Evolutionary conservation across 2,113 vertebrate species (phyloP).

Genomic region (Orthochromis malagaraziensis): DNA sequence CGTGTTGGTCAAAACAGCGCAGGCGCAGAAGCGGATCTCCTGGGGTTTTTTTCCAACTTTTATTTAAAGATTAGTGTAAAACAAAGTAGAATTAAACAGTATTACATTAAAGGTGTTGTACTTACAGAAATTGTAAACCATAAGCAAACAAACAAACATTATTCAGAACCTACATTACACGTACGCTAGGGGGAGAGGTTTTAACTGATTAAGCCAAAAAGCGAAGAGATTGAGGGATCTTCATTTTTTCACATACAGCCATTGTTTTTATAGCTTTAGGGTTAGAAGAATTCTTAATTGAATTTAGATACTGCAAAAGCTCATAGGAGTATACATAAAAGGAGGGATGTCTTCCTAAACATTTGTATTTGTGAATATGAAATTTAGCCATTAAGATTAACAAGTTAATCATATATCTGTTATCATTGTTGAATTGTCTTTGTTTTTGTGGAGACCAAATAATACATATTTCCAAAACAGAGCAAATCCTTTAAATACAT

Average conservation of each 20-base stretch:
- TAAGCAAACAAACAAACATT: neutral
- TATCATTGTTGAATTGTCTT: neutral
- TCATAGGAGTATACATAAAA: neutral
- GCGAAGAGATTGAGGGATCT: neutral
- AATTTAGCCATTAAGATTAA: neutral
- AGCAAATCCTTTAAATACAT: neutral
- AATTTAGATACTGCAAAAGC: neutral
- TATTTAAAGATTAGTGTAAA: neutral
- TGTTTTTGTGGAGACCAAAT: neutral
- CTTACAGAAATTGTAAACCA: neutral
- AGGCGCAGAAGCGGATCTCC: neutral
- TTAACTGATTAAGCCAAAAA: neutral
- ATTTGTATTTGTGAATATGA: neutral
- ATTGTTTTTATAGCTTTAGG: neutral
- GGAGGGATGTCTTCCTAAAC: neutral
- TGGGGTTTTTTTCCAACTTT: accelerated
- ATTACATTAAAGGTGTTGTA: neutral
- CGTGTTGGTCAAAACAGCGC: neutral
- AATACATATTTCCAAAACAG: neutral
- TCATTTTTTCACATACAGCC: neutral
- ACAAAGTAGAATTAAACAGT: neutral
- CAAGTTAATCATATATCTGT: neutral
- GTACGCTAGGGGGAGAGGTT: neutral
- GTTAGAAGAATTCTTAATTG: neutral
- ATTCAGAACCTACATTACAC: neutral